Evolutionary conservation across 2,113 vertebrate genomes (phyloP).

Genomic region (Plecturocebus donacophilus): DNA sequence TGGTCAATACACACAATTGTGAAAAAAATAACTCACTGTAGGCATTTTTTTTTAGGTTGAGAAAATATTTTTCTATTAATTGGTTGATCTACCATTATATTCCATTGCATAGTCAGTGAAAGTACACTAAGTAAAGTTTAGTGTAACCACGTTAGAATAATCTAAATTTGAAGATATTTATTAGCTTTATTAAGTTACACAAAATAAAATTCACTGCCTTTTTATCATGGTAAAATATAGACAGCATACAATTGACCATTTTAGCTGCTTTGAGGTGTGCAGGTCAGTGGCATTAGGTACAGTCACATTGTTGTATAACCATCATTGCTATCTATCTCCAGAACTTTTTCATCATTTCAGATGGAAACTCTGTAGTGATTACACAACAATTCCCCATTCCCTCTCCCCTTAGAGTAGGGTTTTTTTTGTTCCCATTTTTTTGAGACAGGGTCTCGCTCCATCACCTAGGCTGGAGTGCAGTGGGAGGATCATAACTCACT

Average conservation of each 20-base stretch:
- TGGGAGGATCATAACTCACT: too few relatives aligned
- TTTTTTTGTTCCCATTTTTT: too few relatives aligned
- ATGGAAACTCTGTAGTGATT: neutral
- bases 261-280: neutral
- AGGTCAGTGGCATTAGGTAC: too few relatives aligned
- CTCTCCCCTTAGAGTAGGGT: neutral
- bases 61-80: neutral
- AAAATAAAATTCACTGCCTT: neutral
- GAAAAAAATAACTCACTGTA: neutral
- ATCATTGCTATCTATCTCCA: rapidly evolving
- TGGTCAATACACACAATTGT: neutral
- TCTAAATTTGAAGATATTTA: neutral
- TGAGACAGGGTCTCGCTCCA: too few relatives aligned
- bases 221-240: neutral
- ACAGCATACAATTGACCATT: neutral
- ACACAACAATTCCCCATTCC: rapidly evolving
- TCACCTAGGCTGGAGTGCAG: too few relatives aligned
- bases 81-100: neutral
- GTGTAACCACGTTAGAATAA: neutral
- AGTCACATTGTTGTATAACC: too few relatives aligned
- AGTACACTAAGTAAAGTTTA: neutral
- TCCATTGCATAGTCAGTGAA: neutral
- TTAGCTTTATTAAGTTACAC: neutral
- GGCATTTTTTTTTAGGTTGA: neutral
- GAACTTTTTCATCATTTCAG: neutral